Evolutionary conservation across 2,797 vertebrate genomes (phyloP).

Genomic region (Peromyscus aztecus): DNA sequence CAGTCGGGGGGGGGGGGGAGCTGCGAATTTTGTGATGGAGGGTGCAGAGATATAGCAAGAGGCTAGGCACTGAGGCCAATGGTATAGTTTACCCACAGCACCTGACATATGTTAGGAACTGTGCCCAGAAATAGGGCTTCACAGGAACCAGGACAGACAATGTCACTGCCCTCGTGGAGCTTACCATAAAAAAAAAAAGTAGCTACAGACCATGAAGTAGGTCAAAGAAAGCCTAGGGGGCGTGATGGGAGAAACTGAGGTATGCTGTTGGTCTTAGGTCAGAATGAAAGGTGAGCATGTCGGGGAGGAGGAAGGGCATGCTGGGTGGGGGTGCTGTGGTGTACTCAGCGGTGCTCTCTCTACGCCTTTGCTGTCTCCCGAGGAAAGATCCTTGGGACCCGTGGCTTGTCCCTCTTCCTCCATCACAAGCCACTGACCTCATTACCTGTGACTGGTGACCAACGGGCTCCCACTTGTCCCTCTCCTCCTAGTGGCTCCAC

Average conservation of each 20-base stretch:
- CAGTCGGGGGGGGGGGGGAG: background rate
- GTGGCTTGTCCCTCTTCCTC: background rate
- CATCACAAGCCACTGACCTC: background rate
- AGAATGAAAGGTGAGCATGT: background rate
- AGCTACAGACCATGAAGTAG: background rate
- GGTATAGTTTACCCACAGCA: background rate
- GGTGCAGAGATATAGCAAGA: background rate
- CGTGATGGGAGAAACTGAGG: background rate
- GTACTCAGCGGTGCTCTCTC: background rate
- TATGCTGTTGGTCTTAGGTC: background rate
- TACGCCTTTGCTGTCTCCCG: background rate
- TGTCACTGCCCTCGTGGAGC: background rate
- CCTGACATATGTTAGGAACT: background rate
- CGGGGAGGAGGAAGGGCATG: background rate
- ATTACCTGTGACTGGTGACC: background rate
- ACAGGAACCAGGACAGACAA: background rate
- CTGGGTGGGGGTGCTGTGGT: rapidly evolving
- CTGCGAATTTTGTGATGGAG: background rate
- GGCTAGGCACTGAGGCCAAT: background rate
- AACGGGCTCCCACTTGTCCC: background rate
- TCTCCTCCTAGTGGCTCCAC: background rate
- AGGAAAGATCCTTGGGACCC: background rate
- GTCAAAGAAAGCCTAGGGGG: background rate
- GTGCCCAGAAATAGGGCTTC: background rate
- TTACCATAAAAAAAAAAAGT: background rate